Evolutionary conservation across 2,113 vertebrate genomes (phyloP), one percentile per base, ranked within the genome.

Genomic region (Spea multiplicata): DNA sequence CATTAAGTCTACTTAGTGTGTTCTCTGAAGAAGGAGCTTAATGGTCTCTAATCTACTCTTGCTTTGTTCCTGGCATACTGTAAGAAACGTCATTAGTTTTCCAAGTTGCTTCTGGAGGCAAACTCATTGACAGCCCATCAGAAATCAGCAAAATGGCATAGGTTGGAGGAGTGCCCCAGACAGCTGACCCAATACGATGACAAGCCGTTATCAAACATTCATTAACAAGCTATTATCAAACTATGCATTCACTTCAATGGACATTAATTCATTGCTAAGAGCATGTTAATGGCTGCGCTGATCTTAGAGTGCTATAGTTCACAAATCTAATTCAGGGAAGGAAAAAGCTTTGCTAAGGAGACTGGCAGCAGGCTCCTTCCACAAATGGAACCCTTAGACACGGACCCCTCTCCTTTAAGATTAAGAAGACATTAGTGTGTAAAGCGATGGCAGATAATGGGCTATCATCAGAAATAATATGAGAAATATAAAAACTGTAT

Each of bases 171-270:
- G 66, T 79, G 69, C 48, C 50, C 44, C 4, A 8, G 49, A 79
- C 61, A 67, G 14, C 71, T 46, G 44, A 64, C 45, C 44, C 50
- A 55, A 73, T 72, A 79, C 57, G 52, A 73, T 79, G 70, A 79
- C 77, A 79, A 73, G 61, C 71, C 71, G 66, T 79, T 79, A 79
- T 79, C 77, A 73, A 79, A 73, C 50, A 66, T 79, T 79, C 77
- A 73, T 79, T 79, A 79, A 73, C 70, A 79, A 79, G 50, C 70
- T 70, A 79, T 79, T 79, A 73, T 66, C 62, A 73, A 67, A 66
- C 16, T 30, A 79, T 67, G 70, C 77, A 73, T 79, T 17, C 30
- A 66, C 62, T 73, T 73, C 70, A 79, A 73, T 48, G 62, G 64
- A 73, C 45, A 10, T 71, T 66, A 79, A 73, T 79, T 73, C 61